A percentile compares a stretch with the other conserved stretches of the same genome.
phyloP scores from a whole-genome alignment of 1,140 invertebrate species.

The Trypoxylus dichotomus region DNA sequence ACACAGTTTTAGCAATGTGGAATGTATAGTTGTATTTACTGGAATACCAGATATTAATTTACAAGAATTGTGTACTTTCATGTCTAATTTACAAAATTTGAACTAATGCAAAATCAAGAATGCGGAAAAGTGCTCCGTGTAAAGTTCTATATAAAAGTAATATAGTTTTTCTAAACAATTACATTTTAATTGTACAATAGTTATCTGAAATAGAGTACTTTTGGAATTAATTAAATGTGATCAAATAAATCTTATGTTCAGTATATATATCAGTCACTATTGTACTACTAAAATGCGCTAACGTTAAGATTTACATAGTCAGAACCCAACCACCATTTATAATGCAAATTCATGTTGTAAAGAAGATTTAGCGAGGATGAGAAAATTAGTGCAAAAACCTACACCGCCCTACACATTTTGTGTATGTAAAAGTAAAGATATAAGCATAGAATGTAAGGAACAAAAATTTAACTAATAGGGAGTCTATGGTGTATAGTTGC shows the following conservation, averaged over 20 bases:
- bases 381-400: not conserved
- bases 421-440: not conserved
- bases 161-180: no score
- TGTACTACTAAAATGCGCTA: not conserved
- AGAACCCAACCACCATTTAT: slow-evolving; percentile 11
- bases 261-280: not conserved
- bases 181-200: no score
- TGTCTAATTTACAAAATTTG: not conserved
- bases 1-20: not conserved
- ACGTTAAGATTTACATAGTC: not conserved
- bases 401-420: not conserved
- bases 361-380: not conserved
- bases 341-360: not conserved
- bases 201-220: no score
- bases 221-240: no score
- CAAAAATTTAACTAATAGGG: not conserved
- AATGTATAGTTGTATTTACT: not conserved
- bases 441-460: not conserved
- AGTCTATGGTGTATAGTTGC: not conserved
- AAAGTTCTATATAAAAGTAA: no score
- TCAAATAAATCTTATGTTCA: no score
- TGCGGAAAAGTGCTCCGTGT: no score
- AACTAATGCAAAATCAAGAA: no score
- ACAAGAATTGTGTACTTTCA: not conserved
- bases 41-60: not conserved